Base-by-base conservation (phyloP, 2,888 invertebrate genomes). In the Rhamnusium bicolor region DNA sequence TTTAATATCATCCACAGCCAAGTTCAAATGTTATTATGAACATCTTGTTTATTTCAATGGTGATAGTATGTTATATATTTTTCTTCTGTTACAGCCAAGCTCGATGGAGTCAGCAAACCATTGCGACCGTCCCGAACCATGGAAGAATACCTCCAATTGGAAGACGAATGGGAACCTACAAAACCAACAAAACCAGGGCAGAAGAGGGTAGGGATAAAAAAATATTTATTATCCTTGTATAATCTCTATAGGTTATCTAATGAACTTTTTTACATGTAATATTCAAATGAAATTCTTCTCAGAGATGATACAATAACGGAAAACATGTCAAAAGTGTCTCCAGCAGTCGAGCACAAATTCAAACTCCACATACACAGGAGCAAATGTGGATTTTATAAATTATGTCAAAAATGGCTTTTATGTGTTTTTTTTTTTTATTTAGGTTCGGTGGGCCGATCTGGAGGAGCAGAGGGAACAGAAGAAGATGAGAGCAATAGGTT, bases 391-490 rank as follows among this genome's bases (percentile, higher is more conserved):
- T 54, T 4, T 54, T n/a, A 21, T 21, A 24, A 7, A n/a, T 16
- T 7, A n/a, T n/a, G n/a, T n/a, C n/a, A 2, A 12, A 6, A 10
- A 5, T 18, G 1, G 4, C 21, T 6, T 54, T 24, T 24, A 1
- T 4, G 16, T 5, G 1, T 10, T 5, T 18, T 14, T 71, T n/a
- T n/a, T 12, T 40, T 40, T n/a, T 40, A n/a, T 84, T 27, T 85
- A 98, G 98, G 98, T 98, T 82, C 94, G 98, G 84, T 98, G 98
- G 98, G 98, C 98, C 62, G 98, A 98, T 89, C 91, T 98, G 85
- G 98, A 98, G 90, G 98, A 98, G 88, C 92, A 94, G 85, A 94
- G 95, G 84, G 90, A 95, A 84, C 97, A 97, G 89, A 95, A 95
- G 87, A 95, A 97, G 90, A 95, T 97, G 92, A 93, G 97, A 65